Evolutionary conservation across 2,797 vertebrate genomes (phyloP).

Genomic region (Balearica regulorum): DNA sequence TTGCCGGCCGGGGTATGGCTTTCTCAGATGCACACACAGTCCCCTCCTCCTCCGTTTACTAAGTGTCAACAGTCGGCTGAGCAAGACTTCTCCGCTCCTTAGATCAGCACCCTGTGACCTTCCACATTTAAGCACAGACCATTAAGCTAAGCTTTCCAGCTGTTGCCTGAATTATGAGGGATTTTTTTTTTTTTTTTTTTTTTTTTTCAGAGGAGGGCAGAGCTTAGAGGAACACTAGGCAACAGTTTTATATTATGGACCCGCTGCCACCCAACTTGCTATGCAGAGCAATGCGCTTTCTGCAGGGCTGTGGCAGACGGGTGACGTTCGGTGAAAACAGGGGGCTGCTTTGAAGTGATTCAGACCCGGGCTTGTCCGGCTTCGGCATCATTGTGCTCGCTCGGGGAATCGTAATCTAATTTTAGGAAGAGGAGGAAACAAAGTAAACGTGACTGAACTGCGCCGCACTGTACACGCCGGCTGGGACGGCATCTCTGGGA

Average conservation of each 20-base stretch:
- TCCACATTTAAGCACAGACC: conserved; percentile 80
- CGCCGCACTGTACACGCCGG: fast-evolving
- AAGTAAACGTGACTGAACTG: conserved; percentile 7
- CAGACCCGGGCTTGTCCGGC: not conserved
- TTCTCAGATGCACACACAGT: conserved; percentile 75
- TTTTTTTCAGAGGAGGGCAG: conserved; percentile 50
- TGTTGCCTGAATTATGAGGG: conserved; percentile 81
- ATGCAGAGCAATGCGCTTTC: conserved; percentile 7
- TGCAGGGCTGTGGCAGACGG: not conserved
- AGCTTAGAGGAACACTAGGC: conserved; percentile 75
- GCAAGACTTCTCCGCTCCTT: conserved; percentile 78
- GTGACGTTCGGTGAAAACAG: not conserved
- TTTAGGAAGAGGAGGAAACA: conserved; percentile 13
- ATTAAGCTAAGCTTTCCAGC: conserved; percentile 85
- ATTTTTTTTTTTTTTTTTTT: conserved; percentile 18
- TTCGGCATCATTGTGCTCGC: not conserved
- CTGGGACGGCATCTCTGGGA: fast-evolving
- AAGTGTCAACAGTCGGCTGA: conserved; percentile 84
- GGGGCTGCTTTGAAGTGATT: conserved; percentile 31
- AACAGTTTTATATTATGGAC: conserved; percentile 72
- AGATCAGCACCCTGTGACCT: conserved; percentile 89
- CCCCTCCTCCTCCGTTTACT: conserved; percentile 80
- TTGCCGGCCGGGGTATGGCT: conserved; percentile 65
- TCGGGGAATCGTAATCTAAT: not conserved
- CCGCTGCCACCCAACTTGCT: conserved; percentile 69